These are phyloP conservation scores for Caenorhabditis brenneri DNA, from an alignment of 1,140 invertebrate species.

Conservation along the genomic window DNA sequence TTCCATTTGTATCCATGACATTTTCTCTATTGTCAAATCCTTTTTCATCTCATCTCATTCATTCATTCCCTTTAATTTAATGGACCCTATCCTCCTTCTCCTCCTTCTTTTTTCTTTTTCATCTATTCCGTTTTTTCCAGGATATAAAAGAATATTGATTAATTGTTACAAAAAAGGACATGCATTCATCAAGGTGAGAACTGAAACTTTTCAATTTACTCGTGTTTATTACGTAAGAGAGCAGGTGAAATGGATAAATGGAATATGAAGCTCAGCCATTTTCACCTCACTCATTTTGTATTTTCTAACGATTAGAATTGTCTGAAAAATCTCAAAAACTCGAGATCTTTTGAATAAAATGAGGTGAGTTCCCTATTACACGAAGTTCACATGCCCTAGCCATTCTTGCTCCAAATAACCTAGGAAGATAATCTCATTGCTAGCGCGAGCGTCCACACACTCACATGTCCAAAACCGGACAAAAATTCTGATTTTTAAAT, in stretches of 20 bases:
- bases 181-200: conserved; percentile 34
- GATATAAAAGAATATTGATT: not conserved
- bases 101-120: not conserved
- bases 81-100: not conserved
- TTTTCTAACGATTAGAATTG: too few species aligned
- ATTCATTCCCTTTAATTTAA: conserved; percentile 27
- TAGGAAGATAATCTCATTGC: not conserved
- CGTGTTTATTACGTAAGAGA: not conserved
- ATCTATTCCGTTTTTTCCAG: not conserved
- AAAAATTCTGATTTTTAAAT: conserved; percentile 43
- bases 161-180: not conserved
- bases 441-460: not conserved
- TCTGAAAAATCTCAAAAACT: too few species aligned
- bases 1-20: not conserved
- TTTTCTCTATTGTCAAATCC: not conserved
- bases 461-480: conserved; percentile 3
- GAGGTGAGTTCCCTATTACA: not conserved
- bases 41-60: not conserved
- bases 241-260: conserved; percentile 11
- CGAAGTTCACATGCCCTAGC: not conserved
- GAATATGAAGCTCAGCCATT: too few species aligned
- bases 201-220: not conserved
- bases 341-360: too few species aligned
- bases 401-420: not conserved
- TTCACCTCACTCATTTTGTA: too few species aligned